A percentile compares a stretch with the other conserved stretches of the same genome.
Evolutionary conservation across 2,888 invertebrate species (phyloP).

Genomic region (Dolichomitus sp.): DNA sequence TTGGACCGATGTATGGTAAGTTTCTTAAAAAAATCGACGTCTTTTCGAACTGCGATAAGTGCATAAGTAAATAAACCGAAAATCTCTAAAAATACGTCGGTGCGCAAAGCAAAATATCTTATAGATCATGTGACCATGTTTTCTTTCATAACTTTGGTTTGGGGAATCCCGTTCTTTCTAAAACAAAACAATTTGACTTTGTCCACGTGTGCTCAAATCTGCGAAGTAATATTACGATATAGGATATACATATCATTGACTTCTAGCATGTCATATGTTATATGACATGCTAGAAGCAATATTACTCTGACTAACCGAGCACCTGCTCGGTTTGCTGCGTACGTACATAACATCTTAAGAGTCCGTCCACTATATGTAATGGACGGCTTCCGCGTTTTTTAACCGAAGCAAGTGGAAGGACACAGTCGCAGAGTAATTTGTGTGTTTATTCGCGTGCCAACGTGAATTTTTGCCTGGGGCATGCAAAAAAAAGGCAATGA

Average conservation of each 20-base stretch:
- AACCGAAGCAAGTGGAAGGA: constrained; percentile 54
- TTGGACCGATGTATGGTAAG: constrained; percentile 95
- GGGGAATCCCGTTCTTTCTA: neutral
- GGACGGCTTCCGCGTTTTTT: constrained; percentile 58
- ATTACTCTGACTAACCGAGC: neutral
- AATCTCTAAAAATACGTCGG: neutral
- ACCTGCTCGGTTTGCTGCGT: constrained; percentile 3
- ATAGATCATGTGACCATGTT: neutral
- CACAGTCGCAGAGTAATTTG: constrained; percentile 57
- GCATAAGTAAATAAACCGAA: neutral
- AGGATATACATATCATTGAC: neutral
- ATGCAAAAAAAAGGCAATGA: constrained; percentile 14
- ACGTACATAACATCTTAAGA: constrained; percentile 38
- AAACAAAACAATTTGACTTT: neutral
- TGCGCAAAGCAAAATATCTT: neutral
- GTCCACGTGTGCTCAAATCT: neutral
- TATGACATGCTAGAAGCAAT: constrained; percentile 8
- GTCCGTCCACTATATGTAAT: constrained; percentile 51
- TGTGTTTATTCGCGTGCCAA: constrained; percentile 62
- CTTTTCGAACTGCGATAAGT: neutral
- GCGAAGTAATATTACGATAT: neutral
- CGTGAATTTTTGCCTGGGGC: constrained; percentile 41
- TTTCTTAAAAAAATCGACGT: neutral
- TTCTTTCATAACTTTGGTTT: neutral
- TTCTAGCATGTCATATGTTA: neutral